These are phyloP conservation scores for Maniola hyperantus DNA, from an alignment of 2,888 invertebrate species.

Conservation along the genomic window DNA sequence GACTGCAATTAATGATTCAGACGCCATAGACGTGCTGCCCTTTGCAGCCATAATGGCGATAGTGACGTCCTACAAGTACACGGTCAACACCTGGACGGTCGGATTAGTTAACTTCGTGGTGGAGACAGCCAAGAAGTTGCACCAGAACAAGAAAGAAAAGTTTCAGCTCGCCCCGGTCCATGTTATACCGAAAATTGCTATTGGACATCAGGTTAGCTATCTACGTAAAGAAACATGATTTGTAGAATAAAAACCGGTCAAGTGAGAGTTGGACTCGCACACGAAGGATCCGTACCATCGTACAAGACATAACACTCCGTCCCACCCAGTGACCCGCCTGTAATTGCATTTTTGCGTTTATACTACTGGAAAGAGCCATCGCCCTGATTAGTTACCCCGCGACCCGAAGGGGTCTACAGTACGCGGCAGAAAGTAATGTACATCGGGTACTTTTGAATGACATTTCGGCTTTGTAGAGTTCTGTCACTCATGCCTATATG, in stretches of 20 bases:
- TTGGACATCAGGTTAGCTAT: conserved; percentile 78
- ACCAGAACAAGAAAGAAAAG: conserved; percentile 65
- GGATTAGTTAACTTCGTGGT: conserved; percentile 84
- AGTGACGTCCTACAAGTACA: conserved; percentile 84
- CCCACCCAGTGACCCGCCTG: too few species aligned
- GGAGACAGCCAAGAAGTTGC: conserved; percentile 68
- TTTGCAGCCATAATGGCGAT: conserved; percentile 83
- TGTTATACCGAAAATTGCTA: conserved; percentile 83
- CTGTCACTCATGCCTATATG: too few species aligned
- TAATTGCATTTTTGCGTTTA: too few species aligned
- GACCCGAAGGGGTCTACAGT: too few species aligned
- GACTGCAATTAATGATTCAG: conserved; percentile 59
- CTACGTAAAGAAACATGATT: not conserved
- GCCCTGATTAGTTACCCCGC: too few species aligned
- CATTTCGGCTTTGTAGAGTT: too few species aligned
- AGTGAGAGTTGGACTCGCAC: too few species aligned
- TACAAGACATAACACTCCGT: too few species aligned
- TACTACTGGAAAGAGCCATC: too few species aligned
- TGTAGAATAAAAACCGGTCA: not conserved
- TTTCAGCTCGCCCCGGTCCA: conserved; percentile 80
- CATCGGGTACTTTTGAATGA: too few species aligned
- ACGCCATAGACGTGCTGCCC: conserved; percentile 69
- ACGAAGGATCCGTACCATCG: too few species aligned
- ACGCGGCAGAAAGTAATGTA: too few species aligned
- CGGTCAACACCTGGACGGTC: conserved; percentile 82